Percentiles rank a stretch among this genome's conserved stretches.
Conservation (phyloP, 2,113 vertebrate genomes). For the Erpornis zantholeuca region DNA sequence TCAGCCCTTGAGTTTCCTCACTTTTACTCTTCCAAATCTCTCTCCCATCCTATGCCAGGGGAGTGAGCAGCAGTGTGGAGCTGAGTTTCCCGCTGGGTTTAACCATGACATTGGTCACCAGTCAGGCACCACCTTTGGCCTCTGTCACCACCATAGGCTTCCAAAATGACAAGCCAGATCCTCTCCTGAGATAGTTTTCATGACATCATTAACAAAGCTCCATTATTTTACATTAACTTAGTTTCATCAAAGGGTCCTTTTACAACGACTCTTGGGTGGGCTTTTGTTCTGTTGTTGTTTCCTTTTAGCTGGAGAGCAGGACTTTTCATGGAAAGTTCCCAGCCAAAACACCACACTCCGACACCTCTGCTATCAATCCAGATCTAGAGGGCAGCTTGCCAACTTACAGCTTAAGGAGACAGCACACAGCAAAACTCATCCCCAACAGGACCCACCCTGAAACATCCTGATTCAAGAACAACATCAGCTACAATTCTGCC, state of each 20-base stretch:
- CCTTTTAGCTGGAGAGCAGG: not conserved
- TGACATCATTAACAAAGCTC: not conserved
- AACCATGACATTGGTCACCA: not conserved
- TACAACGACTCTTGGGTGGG: not conserved
- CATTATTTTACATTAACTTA: not conserved
- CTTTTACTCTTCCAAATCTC: not conserved
- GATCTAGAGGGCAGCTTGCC: not conserved
- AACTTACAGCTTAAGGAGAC: not conserved
- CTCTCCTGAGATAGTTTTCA: not conserved
- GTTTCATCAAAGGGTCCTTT: not conserved
- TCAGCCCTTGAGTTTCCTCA: not conserved
- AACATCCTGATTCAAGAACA: not conserved
- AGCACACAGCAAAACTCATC: not conserved
- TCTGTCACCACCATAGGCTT: not conserved
- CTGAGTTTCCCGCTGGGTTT: not conserved
- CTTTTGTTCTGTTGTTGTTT: not conserved
- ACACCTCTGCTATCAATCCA: not conserved
- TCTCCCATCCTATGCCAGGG: rapidly evolving
- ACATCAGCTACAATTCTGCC: not conserved
- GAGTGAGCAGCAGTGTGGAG: not conserved
- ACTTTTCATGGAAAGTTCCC: not conserved
- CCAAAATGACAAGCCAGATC: not conserved
- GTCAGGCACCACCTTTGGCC: not conserved
- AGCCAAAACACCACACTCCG: not conserved
- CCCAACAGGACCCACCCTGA: not conserved